Evolutionary conservation across 2,888 invertebrate species (phyloP), one percentile per base, ranked within the genome.

Genomic region (Herminia tarsipennalis): DNA sequence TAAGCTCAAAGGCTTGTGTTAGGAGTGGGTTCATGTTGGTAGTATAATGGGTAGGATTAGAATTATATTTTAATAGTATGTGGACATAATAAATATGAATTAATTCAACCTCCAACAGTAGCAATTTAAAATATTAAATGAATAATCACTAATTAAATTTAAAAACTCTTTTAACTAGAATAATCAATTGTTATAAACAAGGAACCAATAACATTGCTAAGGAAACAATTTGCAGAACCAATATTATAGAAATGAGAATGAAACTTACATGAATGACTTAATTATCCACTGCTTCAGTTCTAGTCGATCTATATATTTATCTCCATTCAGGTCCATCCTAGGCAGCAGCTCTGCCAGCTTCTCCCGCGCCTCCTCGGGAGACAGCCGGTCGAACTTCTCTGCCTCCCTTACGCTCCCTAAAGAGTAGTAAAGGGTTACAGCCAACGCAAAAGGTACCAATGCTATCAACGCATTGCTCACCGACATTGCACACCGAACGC

Each of bases 261-360:
- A n/a, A 25, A 78, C 85, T 85, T 89, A 96, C 95, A 93, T 93
- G 87, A 99, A 98, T 9, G 98, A 98, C 66, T 96, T 94, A 59
- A 98, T 86, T 70, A 99, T 98, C 99, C 99, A 99, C 2, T 95
- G 93, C 78, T 95, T 96, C 5, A 99, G 90, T 83, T 99, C 99
- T 39, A 93, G 90, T 48, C 95, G 93, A 81, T 96, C 96, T 49
- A 99, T 95, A 57, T 88, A 90, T 50, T 94, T 89, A 83, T 99
- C 97, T 14, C 93, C 92, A 78, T 98, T 95, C 36, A 94, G 84
- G 87, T 99, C 99, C 97, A 99, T 98, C 82, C 96, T 95, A 6
- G 92, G 92, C 17, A 98, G 92, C 36, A 99, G 89, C 52, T 95
- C 92, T 5, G 88, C 90, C 35, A 99, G 90, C 56, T 98, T 92